Evolutionary conservation across 2,113 vertebrate genomes (phyloP), one percentile per base, ranked within the genome.

Genomic region (Psittacus erithacus): DNA sequence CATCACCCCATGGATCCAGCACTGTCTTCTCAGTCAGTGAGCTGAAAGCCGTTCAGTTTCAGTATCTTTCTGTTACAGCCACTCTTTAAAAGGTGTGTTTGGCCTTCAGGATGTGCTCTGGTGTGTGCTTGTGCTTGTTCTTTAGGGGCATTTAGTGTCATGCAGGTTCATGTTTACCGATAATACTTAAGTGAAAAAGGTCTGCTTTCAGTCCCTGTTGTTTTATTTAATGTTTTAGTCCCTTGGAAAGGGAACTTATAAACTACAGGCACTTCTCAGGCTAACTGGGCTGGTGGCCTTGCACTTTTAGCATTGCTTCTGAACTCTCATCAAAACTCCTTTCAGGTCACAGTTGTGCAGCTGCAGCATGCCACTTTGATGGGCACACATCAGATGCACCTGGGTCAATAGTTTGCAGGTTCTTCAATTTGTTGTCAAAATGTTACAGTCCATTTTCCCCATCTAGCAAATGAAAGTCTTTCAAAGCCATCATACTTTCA

Each of bases 141-240:
- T 64, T 33, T 4, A 17, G 17, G 49, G 33, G 27, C 2, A 0
- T 17, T 29, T 13, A 2, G 22, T 9, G 24, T 53, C 1, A 2
- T 7, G 18, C 7, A 23, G 35, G 35, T 25, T 24, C 1, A 0
- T 8, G 10, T 7, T 68, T 49, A 11, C 10, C 10, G 1, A 4
- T 13, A n/a, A 7, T 16, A 18, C 6, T 5, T 1, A 13, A 28
- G 29, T 50, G 15, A 41, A 39, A 7, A 7, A 2, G 0, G 7
- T 6, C 20, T 38, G 18, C 1, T n/a, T 85, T 38, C 8, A 12
- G 0, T 47, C 24, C 13, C 5, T 62, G 1, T 5, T 60, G 16
- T 20, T 25, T 33, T 19, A 11, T 27, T 27, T 44, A 22, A 3
- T 50, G 22, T 14, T 46, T 86, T 7, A 20, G 2, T 9, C 22